phyloP scores from a whole-genome alignment of 2,888 invertebrate genomes.

The Hyposoter didymator region DNA sequence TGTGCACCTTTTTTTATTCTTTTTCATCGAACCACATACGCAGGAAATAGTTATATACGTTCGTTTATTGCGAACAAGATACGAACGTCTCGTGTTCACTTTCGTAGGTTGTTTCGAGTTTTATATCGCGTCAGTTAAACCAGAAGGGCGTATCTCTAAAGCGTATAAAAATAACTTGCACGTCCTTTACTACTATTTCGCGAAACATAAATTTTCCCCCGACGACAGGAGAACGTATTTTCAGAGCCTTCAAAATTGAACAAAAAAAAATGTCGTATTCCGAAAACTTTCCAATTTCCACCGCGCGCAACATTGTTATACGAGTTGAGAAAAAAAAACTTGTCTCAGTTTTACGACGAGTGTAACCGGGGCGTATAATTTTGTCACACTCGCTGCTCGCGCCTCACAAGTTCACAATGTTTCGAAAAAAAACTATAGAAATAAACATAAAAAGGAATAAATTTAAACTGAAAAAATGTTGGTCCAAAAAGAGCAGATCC shows the following conservation, averaged over 20 bases:
- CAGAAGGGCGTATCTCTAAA: not conserved
- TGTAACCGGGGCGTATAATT: conserved; percentile 12
- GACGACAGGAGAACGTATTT: not conserved
- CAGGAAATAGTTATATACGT: conserved; percentile 36
- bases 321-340: conserved; percentile 23
- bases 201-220: not conserved
- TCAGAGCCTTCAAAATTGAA: conserved; percentile 6
- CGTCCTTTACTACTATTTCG: not conserved
- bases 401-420: not conserved
- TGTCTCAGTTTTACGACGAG: conserved; percentile 25
- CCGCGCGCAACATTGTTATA: not conserved
- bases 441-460: not conserved
- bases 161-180: not conserved
- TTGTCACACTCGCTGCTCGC: not conserved
- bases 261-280: not conserved
- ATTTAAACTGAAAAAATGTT: not conserved
- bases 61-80: conserved; percentile 32
- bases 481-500: not conserved
- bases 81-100: not conserved
- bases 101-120: conserved; percentile 5
- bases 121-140: not conserved
- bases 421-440: not conserved
- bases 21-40: conserved; percentile 7
- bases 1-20: not conserved
- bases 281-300: conserved; percentile 11